Evolutionary conservation across 2,888 invertebrate genomes (phyloP).

Genomic region (Cheilosia scutellata): DNA sequence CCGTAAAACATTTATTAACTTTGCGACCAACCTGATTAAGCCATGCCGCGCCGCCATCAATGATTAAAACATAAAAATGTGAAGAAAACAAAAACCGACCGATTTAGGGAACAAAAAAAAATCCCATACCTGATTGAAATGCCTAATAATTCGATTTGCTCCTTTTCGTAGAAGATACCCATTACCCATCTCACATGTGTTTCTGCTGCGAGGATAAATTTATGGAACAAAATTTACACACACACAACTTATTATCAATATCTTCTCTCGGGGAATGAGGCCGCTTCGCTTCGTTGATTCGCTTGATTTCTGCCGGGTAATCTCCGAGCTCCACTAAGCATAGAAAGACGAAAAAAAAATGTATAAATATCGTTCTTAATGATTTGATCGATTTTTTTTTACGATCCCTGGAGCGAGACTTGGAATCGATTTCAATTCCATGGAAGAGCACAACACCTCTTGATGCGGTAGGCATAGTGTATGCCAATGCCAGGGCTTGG

Average conservation of each 20-base stretch:
- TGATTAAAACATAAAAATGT: constrained; percentile 71
- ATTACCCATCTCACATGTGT: constrained; percentile 49
- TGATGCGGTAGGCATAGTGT: constrained; percentile 19
- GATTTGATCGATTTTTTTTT: constrained; percentile 71
- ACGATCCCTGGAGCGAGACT: constrained; percentile 54
- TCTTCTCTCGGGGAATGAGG: constrained; percentile 12
- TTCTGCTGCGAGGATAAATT: constrained; percentile 68
- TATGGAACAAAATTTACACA: constrained; percentile 57
- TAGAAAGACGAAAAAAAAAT: constrained; percentile 21
- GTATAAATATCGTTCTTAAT: constrained; percentile 60
- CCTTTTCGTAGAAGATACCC: constrained; percentile 31
- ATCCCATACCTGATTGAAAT: constrained; percentile 54
- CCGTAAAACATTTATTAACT: constrained; percentile 4
- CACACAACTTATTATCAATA: constrained; percentile 57
- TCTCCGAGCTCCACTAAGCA: constrained; percentile 35
- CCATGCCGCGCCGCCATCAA: constrained; percentile 58
- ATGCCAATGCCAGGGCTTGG: constrained; percentile 23
- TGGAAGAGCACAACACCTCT: constrained; percentile 48
- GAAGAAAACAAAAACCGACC: constrained; percentile 35
- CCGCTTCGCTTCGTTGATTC: constrained; percentile 12
- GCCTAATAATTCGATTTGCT: constrained; percentile 59
- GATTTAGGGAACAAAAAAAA: constrained; percentile 13
- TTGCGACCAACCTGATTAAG: constrained; percentile 65
- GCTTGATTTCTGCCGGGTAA: constrained; percentile 42
- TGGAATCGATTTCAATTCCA: constrained; percentile 64